These are phyloP conservation scores for Poecile montanus DNA, from an alignment of 2,797 vertebrate species.

Conservation along the genomic window DNA sequence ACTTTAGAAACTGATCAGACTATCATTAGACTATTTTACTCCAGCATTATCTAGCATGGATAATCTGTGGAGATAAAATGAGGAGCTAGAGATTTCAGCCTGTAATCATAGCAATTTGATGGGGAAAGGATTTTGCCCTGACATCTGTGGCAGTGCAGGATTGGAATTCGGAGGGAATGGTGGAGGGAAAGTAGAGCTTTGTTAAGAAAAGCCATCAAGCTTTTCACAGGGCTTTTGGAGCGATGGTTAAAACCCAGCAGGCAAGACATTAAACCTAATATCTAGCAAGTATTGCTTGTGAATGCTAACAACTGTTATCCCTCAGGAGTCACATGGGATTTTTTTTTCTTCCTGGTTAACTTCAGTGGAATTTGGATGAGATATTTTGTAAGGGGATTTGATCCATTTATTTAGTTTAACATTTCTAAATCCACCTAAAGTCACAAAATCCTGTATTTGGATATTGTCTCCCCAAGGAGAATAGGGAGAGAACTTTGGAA, in stretches of 20 bases:
- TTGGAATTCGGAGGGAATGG: not conserved
- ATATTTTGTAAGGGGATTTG: not conserved
- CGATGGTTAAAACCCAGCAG: not conserved
- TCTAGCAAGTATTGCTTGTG: not conserved
- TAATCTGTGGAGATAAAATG: not conserved
- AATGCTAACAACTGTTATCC: not conserved
- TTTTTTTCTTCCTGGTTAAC: not conserved
- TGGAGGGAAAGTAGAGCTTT: not conserved
- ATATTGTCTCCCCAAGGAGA: not conserved
- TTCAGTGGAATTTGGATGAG: not conserved
- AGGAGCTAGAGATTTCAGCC: not conserved
- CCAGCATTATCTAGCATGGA: not conserved
- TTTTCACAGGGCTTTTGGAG: not conserved
- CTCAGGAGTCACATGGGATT: not conserved
- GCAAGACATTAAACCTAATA: not conserved
- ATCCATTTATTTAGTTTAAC: not conserved
- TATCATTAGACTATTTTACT: slow-evolving; percentile 21
- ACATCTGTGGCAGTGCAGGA: not conserved
- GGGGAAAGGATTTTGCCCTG: not conserved
- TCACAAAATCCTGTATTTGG: not conserved
- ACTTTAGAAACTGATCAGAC: not conserved
- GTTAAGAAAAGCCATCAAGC: not conserved
- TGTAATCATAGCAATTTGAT: slow-evolving; percentile 1
- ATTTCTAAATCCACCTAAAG: not conserved
- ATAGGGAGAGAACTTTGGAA: not conserved